Evolutionary conservation across 2,888 invertebrate species (phyloP), one percentile per base, ranked within the genome.

Genomic region (Acanthoscelides obtectus): DNA sequence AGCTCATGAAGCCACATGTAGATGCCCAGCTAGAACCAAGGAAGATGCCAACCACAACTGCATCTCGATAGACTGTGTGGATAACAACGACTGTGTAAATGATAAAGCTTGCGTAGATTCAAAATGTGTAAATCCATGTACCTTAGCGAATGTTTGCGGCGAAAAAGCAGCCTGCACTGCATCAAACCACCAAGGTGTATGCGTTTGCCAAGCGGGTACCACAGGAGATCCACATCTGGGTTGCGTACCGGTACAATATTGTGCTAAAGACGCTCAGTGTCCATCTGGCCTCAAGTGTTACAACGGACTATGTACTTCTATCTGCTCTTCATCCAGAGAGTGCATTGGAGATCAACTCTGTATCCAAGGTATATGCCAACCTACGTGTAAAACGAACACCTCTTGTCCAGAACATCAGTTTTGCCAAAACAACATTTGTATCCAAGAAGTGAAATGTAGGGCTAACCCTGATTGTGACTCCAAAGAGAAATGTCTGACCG

Each of bases 211-310:
- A 78, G 88, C 94, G 22, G 96, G 96, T 67, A 93, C 90, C 75
- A 95, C 95, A 0, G 96, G 96, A 22, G 94, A 96, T 85, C 94
- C 96, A 17, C 91, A 93, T 73, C 88, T 95, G 74, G 96, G 96
- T 19, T 96, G 96, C 82, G 91, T 93, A 22, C 89, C 92, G 0
- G 88, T 96, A 69, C 94, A 95, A 79, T 94, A 94, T 80, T 97
- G 97, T 81, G 91, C 91, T 68, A 88, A 88, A 71, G 95, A 96
- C 76, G 89, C 87, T 65, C 94, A 95, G 82, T 97, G 97, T 83
- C 91, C 95, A 0, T 89, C 94, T 1, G 94, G 95, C 70, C 93
- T 95, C 17, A 93, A 92, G 80, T 96, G 96, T 81, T 89, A 92
- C 73, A 93, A 93, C 76, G 95, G 94, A 72, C 89, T 95, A 74